A percentile compares a stretch with the other conserved stretches of the same genome.
These are phyloP conservation scores for Thinocorus orbignyianus DNA, from an alignment of 2,113 vertebrate species.

Conservation along the genomic window DNA sequence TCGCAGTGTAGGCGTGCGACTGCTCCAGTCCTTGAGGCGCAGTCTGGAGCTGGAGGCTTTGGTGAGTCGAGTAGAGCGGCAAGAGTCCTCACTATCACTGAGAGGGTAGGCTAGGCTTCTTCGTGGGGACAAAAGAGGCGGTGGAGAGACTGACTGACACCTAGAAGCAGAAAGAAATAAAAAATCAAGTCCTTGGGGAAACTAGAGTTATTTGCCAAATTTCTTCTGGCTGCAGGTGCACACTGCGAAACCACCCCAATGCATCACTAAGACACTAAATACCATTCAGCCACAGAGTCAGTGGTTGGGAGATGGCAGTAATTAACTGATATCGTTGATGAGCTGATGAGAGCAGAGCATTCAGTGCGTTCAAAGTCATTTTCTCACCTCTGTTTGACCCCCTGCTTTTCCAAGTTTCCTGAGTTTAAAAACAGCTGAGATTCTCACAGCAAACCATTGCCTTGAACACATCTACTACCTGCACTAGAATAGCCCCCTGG, in stretches of 20 bases:
- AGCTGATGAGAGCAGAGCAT: background rate
- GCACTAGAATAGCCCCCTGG: background rate
- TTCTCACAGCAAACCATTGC: background rate
- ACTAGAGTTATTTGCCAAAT: background rate
- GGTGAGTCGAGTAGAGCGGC: constrained; percentile 73
- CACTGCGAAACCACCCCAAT: background rate
- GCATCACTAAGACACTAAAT: background rate
- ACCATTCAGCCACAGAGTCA: background rate
- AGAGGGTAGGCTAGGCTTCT: constrained; percentile 80
- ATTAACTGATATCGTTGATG: background rate
- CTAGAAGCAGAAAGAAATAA: constrained; percentile 75
- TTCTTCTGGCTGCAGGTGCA: background rate
- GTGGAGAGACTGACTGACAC: constrained; percentile 90
- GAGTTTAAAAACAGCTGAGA: background rate
- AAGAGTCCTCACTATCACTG: constrained; percentile 84
- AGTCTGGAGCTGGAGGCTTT: constrained; percentile 77
- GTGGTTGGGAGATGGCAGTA: background rate
- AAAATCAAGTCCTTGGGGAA: constrained; percentile 18
- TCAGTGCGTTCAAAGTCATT: background rate
- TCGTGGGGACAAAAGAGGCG: constrained; percentile 80
- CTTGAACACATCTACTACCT: background rate
- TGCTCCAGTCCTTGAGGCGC: constrained; percentile 80
- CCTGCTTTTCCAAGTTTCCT: background rate
- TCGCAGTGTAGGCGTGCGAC: constrained; percentile 64
- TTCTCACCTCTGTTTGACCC: background rate